Base-by-base conservation (phyloP, 2,797 vertebrate genomes). In the Serranus cabrilla region DNA sequence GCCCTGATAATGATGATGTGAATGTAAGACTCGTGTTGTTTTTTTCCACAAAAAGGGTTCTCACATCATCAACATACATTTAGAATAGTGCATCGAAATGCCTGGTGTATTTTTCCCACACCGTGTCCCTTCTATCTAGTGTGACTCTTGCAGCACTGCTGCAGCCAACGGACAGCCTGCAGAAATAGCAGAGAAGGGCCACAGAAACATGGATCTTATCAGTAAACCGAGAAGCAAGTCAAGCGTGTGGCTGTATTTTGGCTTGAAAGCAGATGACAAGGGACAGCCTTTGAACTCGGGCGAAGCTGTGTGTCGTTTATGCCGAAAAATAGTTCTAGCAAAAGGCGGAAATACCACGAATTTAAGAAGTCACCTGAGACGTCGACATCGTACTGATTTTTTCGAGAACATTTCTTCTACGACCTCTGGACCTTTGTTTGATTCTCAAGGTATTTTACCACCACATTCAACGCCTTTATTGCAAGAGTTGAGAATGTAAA, bases 311-410 rank as follows among this genome's bases (percentile, higher is more conserved):
- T 94, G 93, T 62, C 88, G 92, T 1, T 34, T 92, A 7, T 94
- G 93, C 23, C 54, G 93, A 12, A 89, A 91, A 52, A 89, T 92
- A 55, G 92, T 94, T 23, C 87, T 89, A 0, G 84, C 89, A 5
- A 94, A 93, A 83, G 86, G 90, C 43, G 92, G 92, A 27, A 93
- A 91, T 49, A 93, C 93, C 39, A 92, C 93, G 11, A 94, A 93
- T 76, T 74, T 93, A 50, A 89, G 93, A 80, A 92, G 91, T 70
- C 93, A 94, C 7, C 84, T 93, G 66, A 91, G 39, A 54, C 81
- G 87, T 25, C 87, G 89, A 51, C 93, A 93, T 57, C 84, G 88
- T 14, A 84, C 87, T 11, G 88, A 92, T 71, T 87, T 91, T 60
- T 78, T 69, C 12, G 85, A 91, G 45, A 50, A 55, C 25, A 23